Base-by-base conservation (phyloP, 2,797 vertebrate genomes). In the Sylvilagus floridanus region DNA sequence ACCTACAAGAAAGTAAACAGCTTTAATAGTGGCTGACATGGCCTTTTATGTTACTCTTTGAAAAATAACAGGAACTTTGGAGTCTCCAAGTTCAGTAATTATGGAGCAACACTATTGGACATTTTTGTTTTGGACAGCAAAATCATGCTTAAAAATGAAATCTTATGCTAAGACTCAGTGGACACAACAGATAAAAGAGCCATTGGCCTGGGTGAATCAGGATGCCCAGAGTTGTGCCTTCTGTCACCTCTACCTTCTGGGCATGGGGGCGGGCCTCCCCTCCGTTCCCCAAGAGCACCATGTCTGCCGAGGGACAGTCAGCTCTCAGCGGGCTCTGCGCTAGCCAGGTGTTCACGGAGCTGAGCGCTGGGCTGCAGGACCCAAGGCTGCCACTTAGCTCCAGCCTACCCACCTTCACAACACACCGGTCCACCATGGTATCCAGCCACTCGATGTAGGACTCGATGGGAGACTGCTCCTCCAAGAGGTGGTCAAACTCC, bases 361-460 rank as follows among this genome's bases (percentile, higher is more conserved):
- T 0, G 2, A 47, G 37, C 13, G 54, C 8, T 0, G 10, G 72
- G 22, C 37, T 19, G 12, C 54, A 19, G 50, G 7, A 54, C 32
- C 47, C 62, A 7, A 17, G 60, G 26, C 21, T 21, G 47, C 66
- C 11, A 89, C 47, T 13, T 73, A 3, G 4, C 2, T 73, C 57
- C 28, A 72, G 42, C 79, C 78, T 95, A 98, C 99, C 98, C 96
- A 99, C 99, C 99, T 99, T 99, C 91, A 99, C 99, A 24, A 99
- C 99, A 50, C 99, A 99, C 97, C 99, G 99, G 97, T 99, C 99
- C 98, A 99, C 99, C 99, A 99, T 99, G 79, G 99, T 99, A 98
- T 99, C 99, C 98, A 99, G 98, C 99, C 99, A 99, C 96, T 99
- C 99, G 0, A 99, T 99, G 97, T 99, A 99, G 0, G 99, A 99